Percentiles rank a stretch among this genome's conserved stretches.
phyloP scores from a whole-genome alignment of 1,140 invertebrate species.

The Mamestra configurata region DNA sequence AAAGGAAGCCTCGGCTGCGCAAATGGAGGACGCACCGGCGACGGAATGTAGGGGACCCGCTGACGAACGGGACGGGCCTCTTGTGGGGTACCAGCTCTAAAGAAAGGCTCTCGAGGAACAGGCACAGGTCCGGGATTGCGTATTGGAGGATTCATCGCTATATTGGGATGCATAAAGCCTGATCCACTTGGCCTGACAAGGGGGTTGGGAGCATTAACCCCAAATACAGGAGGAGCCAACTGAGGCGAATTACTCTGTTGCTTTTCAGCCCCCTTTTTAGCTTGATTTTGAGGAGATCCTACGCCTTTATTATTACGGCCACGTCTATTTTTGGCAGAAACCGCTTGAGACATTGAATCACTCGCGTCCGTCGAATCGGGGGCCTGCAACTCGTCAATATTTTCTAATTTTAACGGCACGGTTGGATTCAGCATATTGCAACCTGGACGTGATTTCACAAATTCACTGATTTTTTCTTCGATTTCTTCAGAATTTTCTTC shows the following conservation, averaged over 20 bases:
- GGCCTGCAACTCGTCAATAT: neutral
- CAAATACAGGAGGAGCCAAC: too few species aligned
- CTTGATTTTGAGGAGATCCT: neutral
- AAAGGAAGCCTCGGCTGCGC: neutral
- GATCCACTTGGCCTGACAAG: neutral
- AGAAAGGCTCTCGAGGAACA: neutral
- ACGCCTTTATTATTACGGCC: neutral
- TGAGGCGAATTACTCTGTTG: too few species aligned
- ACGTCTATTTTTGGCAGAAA: neutral
- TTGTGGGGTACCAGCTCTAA: neutral
- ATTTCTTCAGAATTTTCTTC: neutral
- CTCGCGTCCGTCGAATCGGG: neutral
- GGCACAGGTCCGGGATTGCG: neutral
- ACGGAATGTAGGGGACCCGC: neutral
- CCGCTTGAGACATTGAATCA: neutral
- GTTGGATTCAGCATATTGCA: neutral
- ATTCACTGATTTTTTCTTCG: neutral
- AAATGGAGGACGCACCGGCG: neutral
- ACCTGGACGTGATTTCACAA: neutral
- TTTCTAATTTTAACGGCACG: neutral
- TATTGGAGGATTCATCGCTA: neutral
- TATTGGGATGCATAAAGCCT: neutral
- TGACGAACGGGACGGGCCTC: neutral
- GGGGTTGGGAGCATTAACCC: neutral
- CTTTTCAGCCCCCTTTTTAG: too few species aligned